Evolutionary conservation across 2,797 vertebrate species (phyloP).

Genomic region (Setipinna tenuifilis): DNA sequence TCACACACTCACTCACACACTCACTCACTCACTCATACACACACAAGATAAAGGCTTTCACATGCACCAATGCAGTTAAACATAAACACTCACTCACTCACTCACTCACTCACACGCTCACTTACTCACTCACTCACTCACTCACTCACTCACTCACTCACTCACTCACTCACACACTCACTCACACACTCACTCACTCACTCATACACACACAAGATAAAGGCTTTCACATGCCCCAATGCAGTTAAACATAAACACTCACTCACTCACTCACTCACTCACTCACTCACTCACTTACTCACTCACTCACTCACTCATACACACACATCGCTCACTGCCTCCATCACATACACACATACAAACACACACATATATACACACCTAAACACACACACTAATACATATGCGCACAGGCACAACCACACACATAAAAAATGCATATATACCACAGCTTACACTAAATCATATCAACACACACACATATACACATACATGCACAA

Average conservation of each 20-base stretch:
- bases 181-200: neutral
- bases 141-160: slow-evolving; percentile 19
- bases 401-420: too few relatives aligned
- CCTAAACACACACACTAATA: neutral
- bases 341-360: neutral
- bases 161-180: neutral
- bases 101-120: slow-evolving; percentile 24
- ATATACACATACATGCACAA: neutral
- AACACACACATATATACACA: slow-evolving; percentile 25
- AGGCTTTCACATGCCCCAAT: neutral
- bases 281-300: slow-evolving; percentile 24
- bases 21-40: neutral
- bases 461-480: too few relatives aligned
- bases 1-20: neutral
- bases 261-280: neutral
- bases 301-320: neutral
- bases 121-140: neutral
- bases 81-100: neutral
- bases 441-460: neutral
- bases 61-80: neutral
- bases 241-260: neutral
- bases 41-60: slow-evolving; percentile 7
- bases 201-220: neutral
- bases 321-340: neutral
- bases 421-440: neutral